Conservation (phyloP, 2,113 vertebrate species). For the Struthio camelus region DNA sequence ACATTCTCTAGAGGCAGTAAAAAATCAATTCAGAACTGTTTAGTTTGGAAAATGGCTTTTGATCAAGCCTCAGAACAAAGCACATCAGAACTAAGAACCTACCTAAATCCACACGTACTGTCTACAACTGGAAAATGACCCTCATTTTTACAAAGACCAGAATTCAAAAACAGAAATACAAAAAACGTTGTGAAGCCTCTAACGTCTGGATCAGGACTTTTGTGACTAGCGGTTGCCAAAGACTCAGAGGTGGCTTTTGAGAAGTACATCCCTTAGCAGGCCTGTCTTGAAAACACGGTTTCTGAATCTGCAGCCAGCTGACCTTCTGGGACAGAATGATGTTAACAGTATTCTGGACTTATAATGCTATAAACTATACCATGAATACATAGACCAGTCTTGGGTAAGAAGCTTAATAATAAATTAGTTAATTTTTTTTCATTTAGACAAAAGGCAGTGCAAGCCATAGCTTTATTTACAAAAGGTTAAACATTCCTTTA, state of each 20-base stretch:
- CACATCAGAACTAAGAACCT: neutral
- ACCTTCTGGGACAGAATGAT: constrained; percentile 22
- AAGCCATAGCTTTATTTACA: constrained; percentile 73
- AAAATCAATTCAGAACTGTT: neutral
- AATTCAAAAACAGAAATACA: neutral
- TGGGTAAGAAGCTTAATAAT: constrained; percentile 35
- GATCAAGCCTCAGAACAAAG: neutral
- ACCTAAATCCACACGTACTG: fast-evolving
- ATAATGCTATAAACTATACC: constrained; percentile 24
- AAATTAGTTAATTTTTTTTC: constrained; percentile 55
- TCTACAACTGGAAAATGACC: neutral
- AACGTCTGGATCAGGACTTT: neutral
- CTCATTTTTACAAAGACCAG: neutral
- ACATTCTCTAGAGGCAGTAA: neutral
- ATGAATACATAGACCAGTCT: constrained; percentile 31
- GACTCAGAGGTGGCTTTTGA: neutral
- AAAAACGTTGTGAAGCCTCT: fast-evolving
- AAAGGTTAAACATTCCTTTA: constrained; percentile 77
- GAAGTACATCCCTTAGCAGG: neutral
- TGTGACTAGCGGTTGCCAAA: neutral
- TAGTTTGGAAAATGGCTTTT: neutral
- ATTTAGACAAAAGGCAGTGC: constrained; percentile 37
- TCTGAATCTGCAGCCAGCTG: constrained; percentile 10
- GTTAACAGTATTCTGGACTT: constrained; percentile 27
- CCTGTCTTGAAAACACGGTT: neutral